Base-by-base conservation (phyloP, 2,888 invertebrate species). In the Apamea sordens region DNA sequence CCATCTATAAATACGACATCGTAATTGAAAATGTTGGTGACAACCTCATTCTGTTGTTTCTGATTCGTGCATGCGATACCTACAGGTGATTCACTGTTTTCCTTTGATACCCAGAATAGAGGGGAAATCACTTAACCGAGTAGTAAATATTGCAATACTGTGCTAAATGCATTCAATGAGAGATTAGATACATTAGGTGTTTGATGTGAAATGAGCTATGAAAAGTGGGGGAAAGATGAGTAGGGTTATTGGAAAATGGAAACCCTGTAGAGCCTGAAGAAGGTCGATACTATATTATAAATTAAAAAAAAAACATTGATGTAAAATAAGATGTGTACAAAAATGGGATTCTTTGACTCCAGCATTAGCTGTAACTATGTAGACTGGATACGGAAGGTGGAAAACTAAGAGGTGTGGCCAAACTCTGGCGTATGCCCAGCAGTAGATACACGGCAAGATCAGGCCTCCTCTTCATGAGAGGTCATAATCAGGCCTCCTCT, bases 51-150 rank as follows among this genome's bases (percentile, higher is more conserved):
- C 41, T 15, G 15, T 41, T 53, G 50, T 47, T 73, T 67, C 21
- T 64, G 41, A 68, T 44, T 83, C 67, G 68, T 75, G 50, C 21
- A n/a, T 64, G 64, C 71, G 61, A 79, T 44, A n/a, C 47, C 13
- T 47, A 47, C 24, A 67, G 44, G 71, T 89, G 83, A 88, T 74
- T 88, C 81, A 88, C 59, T 77, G 80, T 85, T 89, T 85, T 61
- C 80, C 73, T 85, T 83, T 80, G 80, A 75, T 71, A 69, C 59
- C 69, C 53, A 53, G 79, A 85, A 76, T 89, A 89, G 73, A 74
- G 50, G 70, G n/a, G 77, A 79, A 86, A 85, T 76, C 85, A 76
- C 74, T 84, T 76, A 41, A 79, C 70, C 6, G 64, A 41, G 24
- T 41, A 74, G 68, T 76, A 73, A 80, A 80, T 76, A 83, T 79